Percentiles rank a stretch among this genome's conserved stretches.
phyloP scores from a whole-genome alignment of 2,888 invertebrate species.

The Cenopis cana region DNA sequence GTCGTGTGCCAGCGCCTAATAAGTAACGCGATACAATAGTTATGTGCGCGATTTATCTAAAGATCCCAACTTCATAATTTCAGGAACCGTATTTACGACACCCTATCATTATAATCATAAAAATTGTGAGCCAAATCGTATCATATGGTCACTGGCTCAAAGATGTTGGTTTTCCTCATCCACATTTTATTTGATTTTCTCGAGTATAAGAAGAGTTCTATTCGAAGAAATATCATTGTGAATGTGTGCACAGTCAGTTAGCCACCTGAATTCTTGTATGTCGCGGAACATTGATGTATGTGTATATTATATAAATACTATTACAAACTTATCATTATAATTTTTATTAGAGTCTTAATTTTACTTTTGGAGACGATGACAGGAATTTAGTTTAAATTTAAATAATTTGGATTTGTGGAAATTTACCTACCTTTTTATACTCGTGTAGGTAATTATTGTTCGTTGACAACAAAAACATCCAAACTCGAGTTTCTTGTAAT shows the following conservation, averaged over 20 bases:
- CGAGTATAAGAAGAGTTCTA: conserved; percentile 30
- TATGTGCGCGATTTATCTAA: neutral
- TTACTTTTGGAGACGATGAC: too few relatives aligned
- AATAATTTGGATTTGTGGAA: too few relatives aligned
- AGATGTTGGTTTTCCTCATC: conserved; percentile 42
- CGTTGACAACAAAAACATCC: conserved; percentile 15
- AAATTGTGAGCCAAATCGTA: conserved; percentile 40
- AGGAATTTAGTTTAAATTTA: too few relatives aligned
- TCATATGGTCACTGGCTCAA: conserved; percentile 43
- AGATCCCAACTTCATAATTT: neutral
- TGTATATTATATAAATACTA: neutral
- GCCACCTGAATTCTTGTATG: conserved; percentile 21
- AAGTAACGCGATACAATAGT: neutral
- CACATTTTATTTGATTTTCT: conserved; percentile 43
- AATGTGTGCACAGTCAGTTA: conserved; percentile 34
- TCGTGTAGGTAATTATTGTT: too few relatives aligned
- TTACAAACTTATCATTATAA: too few relatives aligned
- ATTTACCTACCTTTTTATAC: neutral
- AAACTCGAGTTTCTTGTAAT: conserved; percentile 20
- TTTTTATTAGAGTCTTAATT: too few relatives aligned
- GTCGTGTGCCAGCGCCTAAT: too few relatives aligned
- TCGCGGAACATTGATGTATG: conserved; percentile 1
- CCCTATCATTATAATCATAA: conserved; percentile 37
- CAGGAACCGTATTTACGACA: neutral
- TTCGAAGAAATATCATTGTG: conserved; percentile 30